Percentiles rank a stretch among this genome's conserved stretches.
Evolutionary conservation across 2,888 invertebrate genomes (phyloP).

Genomic region (Drosophila maculinotata): DNA sequence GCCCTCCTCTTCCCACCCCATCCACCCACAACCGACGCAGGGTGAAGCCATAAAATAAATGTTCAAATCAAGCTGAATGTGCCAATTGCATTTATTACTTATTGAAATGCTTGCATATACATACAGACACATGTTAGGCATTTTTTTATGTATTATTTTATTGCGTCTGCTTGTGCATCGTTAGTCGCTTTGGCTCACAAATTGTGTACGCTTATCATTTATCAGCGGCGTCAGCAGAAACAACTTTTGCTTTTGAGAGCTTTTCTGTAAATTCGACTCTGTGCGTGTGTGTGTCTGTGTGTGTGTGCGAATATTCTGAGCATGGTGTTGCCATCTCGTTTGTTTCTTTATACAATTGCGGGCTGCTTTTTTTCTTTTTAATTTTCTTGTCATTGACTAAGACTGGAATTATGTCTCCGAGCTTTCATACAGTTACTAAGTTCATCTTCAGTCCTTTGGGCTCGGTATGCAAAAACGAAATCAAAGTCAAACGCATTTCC

Average conservation of each 20-base stretch:
- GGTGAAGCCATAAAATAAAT: conserved; percentile 56
- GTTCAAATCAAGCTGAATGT: conserved; percentile 33
- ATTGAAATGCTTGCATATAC: conserved; percentile 23
- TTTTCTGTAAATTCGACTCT: conserved; percentile 25
- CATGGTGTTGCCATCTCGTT: conserved; percentile 54
- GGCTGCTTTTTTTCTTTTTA: background rate
- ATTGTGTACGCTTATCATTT: conserved; percentile 54
- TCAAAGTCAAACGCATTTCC: no score
- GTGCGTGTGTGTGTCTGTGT: conserved; percentile 7
- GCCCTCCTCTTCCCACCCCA: conserved; percentile 19
- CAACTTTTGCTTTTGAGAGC: conserved; percentile 53
- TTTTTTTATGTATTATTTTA: conserved; percentile 8
- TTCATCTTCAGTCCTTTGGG: no score
- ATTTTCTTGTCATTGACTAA: no score
- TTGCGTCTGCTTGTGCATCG: conserved; percentile 26
- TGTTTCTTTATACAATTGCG: conserved; percentile 16
- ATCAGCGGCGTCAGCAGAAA: conserved; percentile 60
- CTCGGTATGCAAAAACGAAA: no score
- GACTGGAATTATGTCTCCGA: no score
- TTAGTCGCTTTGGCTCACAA: conserved; percentile 23
- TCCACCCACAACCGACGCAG: conserved; percentile 32
- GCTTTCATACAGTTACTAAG: no score
- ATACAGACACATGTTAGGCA: background rate
- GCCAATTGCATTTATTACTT: conserved; percentile 36
- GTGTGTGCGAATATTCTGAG: conserved; percentile 27